Conservation (phyloP, 2,113 vertebrate genomes). For the Atractosteus spatula region DNA sequence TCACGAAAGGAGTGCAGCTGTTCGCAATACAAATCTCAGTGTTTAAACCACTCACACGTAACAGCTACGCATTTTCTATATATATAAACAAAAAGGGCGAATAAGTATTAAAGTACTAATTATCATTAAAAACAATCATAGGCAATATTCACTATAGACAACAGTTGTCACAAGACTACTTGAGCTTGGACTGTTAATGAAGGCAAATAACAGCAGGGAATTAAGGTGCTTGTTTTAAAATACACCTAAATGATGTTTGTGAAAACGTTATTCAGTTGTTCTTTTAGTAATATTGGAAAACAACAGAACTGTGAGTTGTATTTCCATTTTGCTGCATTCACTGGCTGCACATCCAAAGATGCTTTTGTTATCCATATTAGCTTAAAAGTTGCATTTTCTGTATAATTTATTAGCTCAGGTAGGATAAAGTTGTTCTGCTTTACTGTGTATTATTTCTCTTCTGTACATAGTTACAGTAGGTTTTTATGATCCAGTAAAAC, state of each 20-base stretch:
- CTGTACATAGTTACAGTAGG: too few species aligned
- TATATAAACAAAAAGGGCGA: conserved; percentile 44
- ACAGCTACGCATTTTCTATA: conserved; percentile 42
- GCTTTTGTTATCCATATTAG: too few species aligned
- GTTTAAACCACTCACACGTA: conserved; percentile 54
- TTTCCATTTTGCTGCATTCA: background rate
- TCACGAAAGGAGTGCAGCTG: conserved; percentile 52
- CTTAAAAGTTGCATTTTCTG: too few species aligned
- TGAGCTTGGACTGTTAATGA: too few species aligned
- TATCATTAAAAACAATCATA: conserved; percentile 58
- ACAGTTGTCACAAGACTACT: conserved; percentile 37
- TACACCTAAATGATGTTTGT: background rate
- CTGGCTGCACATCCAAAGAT: background rate
- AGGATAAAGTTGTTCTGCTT: too few species aligned
- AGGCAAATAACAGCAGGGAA: background rate
- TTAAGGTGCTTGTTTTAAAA: background rate
- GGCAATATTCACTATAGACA: conserved; percentile 53
- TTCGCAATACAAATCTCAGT: conserved; percentile 49
- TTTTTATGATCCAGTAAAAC: too few species aligned
- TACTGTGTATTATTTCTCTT: too few species aligned
- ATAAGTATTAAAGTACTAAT: conserved; percentile 56
- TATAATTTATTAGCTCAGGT: too few species aligned
- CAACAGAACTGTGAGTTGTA: background rate
- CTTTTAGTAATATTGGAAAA: background rate
- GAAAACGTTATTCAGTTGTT: background rate